Evolutionary conservation across 2,888 invertebrate genomes (phyloP), one percentile per base, ranked within the genome.

Genomic region (Microplitis deprimator): DNA sequence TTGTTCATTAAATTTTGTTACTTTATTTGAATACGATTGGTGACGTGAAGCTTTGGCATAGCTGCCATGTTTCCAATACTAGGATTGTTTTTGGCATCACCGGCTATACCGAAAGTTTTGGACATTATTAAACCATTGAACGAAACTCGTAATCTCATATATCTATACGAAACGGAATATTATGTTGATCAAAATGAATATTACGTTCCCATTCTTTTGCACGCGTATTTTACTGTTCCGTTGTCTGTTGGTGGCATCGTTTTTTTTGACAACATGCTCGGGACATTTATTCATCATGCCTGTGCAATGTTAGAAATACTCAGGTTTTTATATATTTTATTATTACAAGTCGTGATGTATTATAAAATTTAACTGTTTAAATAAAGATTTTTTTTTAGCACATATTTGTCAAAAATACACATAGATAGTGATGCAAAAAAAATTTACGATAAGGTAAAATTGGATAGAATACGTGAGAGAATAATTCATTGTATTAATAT

Each of bases 81-180:
- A 59, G 16, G 10, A 5, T 16, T 81, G 41, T 81, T 78, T 73
- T 71, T 81, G 8, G 67, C 74, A 7, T 68, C 80, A 59, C 80
- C 81, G 6, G 40, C 76, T 62, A 69, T 76, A 50, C 81, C 82
- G 13, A 79, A 68, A 75, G 75, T 82, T 64, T 64, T 81, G 62
- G 82, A 82, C 64, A 2, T 79, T n/a, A n/a, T 81, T 13, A 16
- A 40, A 6, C 82, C 82, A 5, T 72, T 81, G 13, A 82, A 82
- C 62, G 69, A 79, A 39, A 76, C 81, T 5, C 77, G 81, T 6
- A 69, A 79, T 5, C 70, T 76, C 8, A 72, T 78, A 75, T 79
- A 77, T 73, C 74, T 81, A 16, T 81, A 79, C 16, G 72, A 79
- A 71, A 76, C 78, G 5, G 80, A 81, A 38, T 81, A 79, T 74